These are phyloP conservation scores for Aporophyla nigra DNA, from an alignment of 2,888 invertebrate species.

Conservation along the genomic window DNA sequence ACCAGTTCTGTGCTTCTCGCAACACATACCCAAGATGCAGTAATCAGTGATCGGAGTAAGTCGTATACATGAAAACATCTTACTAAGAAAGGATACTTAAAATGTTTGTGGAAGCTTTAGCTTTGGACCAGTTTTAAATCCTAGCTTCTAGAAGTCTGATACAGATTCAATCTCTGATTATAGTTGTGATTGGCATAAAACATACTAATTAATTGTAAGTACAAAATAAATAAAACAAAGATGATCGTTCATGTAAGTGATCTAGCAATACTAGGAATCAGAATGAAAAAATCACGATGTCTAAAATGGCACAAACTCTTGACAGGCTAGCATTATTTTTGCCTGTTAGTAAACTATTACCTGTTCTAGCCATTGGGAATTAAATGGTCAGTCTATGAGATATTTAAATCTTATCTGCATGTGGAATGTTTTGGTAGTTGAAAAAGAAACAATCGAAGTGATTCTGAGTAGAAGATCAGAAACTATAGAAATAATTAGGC, in stretches of 20 bases:
- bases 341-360: background rate
- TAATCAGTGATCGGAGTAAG: too few relatives aligned
- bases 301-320: background rate
- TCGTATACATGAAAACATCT: background rate
- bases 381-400: background rate
- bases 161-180: constrained; percentile 1
- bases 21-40: too few relatives aligned
- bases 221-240: too few relatives aligned
- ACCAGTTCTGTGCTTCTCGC: too few relatives aligned
- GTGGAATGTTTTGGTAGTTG: background rate
- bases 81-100: background rate
- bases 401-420: background rate
- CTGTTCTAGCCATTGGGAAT: background rate
- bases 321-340: background rate
- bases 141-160: background rate
- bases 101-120: background rate
- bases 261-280: background rate
- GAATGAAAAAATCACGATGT: background rate
- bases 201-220: too few relatives aligned
- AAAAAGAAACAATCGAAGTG: background rate
- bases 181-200: background rate
- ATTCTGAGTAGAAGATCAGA: too few relatives aligned
- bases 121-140: background rate
- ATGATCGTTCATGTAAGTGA: background rate
- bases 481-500: background rate